phyloP scores from a whole-genome alignment of 2,113 vertebrate genomes.

The Macquaria australasica region DNA sequence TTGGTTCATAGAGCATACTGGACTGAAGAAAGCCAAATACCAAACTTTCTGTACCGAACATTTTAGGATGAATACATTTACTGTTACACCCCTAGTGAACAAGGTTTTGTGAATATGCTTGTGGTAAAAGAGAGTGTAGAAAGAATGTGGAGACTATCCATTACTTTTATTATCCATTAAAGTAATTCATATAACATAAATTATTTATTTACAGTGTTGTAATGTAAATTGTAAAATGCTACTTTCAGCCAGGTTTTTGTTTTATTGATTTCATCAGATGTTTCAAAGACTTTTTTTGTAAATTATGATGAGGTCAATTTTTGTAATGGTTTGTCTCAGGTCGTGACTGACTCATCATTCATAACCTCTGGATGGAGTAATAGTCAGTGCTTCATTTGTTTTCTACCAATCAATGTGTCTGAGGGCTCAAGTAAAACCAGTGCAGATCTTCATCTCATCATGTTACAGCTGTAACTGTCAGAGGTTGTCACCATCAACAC shows the following conservation, averaged over 20 bases:
- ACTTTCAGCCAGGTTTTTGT: neutral
- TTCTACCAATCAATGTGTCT: neutral
- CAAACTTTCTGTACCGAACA: no score
- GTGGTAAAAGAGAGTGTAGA: neutral
- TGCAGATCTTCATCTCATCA: slow-evolving; percentile 43
- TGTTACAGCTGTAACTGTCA: slow-evolving; percentile 31
- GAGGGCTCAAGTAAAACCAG: neutral
- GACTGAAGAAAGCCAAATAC: no score
- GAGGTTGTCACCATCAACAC: slow-evolving; percentile 14
- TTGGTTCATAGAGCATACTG: no score
- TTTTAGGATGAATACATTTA: no score
- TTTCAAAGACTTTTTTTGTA: neutral
- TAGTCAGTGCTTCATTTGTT: slow-evolving; percentile 58
- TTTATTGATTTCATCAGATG: neutral
- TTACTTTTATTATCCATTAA: slow-evolving; percentile 4
- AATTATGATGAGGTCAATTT: neutral
- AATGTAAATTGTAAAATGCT: neutral
- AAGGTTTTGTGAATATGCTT: neutral
- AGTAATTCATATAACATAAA: neutral
- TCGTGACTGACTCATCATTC: neutral
- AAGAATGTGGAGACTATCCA: neutral
- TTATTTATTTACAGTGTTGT: neutral
- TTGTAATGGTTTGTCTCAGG: neutral
- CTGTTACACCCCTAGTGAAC: no score
- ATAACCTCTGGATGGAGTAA: slow-evolving; percentile 1